Evolutionary conservation across 1,140 invertebrate genomes (phyloP).

Genomic region (Leptestheria dahalacensis): DNA sequence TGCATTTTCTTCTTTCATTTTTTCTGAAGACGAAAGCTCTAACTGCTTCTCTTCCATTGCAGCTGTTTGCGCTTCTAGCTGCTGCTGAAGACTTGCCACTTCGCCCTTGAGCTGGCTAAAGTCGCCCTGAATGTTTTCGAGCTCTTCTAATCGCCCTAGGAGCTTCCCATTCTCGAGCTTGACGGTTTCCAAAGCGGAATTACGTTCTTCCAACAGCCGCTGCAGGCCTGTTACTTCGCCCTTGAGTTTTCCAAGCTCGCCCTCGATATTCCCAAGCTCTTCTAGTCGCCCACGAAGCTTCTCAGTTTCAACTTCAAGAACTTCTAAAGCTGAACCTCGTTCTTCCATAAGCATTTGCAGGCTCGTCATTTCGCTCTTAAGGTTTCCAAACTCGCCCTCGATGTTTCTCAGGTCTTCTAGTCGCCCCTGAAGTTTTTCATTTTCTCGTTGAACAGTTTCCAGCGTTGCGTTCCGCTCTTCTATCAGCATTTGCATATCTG

Average conservation of each 20-base stretch:
- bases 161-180: not conserved
- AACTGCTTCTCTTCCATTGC: no score
- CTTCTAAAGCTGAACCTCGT: no score
- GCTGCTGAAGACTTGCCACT: not conserved
- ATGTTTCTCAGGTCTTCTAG: not conserved
- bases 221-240: not conserved
- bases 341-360: no score
- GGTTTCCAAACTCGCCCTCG: not conserved
- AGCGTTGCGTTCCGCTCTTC: not conserved
- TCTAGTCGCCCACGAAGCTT: no score
- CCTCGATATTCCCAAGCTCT: no score
- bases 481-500: not conserved
- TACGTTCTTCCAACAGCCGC: not conserved
- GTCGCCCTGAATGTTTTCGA: not conserved
- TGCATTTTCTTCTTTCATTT: not conserved
- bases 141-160: not conserved
- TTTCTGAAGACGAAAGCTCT: not conserved
- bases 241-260: not conserved
- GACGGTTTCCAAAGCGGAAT: no score
- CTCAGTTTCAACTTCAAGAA: no score
- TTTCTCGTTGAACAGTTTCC: no score
- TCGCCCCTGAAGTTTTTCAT: not conserved
- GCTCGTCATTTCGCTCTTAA: not conserved
- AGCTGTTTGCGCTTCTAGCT: not conserved
- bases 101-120: not conserved